Evolutionary conservation across 2,888 invertebrate genomes (phyloP).

Genomic region (Drosophila ezoana): DNA sequence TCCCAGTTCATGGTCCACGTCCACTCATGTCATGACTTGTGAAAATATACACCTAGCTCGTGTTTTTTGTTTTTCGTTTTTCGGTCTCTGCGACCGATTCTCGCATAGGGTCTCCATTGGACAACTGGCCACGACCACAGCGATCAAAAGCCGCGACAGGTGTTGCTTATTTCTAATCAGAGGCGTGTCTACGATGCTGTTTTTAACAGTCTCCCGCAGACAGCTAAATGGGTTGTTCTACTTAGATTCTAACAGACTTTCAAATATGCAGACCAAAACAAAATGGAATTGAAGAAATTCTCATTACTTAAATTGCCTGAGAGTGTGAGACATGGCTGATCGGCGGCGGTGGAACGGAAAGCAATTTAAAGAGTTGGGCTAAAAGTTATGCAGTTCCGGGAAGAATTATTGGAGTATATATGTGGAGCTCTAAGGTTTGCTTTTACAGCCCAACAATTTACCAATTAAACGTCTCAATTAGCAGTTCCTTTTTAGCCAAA

Average conservation of each 20-base stretch:
- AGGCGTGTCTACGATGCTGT: slow-evolving; percentile 64
- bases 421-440: background rate
- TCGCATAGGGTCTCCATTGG: slow-evolving; percentile 39
- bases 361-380: slow-evolving; percentile 1
- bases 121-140: slow-evolving; percentile 45
- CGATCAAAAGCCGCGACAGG: slow-evolving; percentile 71
- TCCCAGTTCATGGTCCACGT: slow-evolving; percentile 23
- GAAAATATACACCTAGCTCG: slow-evolving; percentile 74
- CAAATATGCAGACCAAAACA: slow-evolving; percentile 23
- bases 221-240: slow-evolving; percentile 73
- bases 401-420: background rate
- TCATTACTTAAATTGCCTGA: slow-evolving; percentile 45
- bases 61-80: slow-evolving; percentile 28
- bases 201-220: slow-evolving; percentile 64
- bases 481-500: background rate
- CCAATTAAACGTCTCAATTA: slow-evolving; percentile 26
- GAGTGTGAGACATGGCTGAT: slow-evolving; percentile 6
- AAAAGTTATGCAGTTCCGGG: background rate
- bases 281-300: slow-evolving; percentile 35
- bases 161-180: slow-evolving; percentile 73
- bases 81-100: slow-evolving; percentile 31
- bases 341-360: background rate
- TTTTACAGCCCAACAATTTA: background rate
- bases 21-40: slow-evolving; percentile 74
- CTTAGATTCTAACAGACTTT: slow-evolving; percentile 63